phyloP scores from a whole-genome alignment of 2,797 vertebrate genomes.

The Phataginus tricuspis region DNA sequence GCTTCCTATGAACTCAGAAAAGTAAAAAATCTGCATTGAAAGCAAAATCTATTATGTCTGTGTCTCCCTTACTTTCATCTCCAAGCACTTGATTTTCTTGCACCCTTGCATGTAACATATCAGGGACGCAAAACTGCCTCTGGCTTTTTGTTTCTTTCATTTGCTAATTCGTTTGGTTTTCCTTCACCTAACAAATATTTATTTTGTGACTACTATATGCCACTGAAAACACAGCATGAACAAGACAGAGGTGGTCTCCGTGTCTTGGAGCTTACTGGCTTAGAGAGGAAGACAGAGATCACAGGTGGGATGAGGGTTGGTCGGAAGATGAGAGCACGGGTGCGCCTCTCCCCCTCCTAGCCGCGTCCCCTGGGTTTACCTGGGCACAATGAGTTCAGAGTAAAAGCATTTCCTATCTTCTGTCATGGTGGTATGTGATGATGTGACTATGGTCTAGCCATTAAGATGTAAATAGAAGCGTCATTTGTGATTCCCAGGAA shows the following conservation, averaged over 20 bases:
- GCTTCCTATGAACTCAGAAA: background rate
- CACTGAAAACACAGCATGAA: background rate
- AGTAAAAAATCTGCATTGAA: background rate
- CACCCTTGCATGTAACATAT: rapidly evolving
- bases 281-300: background rate
- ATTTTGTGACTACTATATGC: background rate
- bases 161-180: background rate
- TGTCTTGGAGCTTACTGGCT: background rate
- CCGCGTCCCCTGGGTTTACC: background rate
- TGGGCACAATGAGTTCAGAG: background rate
- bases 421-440: background rate
- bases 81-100: background rate
- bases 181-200: background rate
- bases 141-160: background rate
- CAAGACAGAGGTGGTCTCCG: background rate
- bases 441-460: background rate
- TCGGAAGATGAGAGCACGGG: background rate
- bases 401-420: background rate
- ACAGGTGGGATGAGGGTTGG: background rate
- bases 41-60: background rate
- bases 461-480: background rate
- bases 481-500: background rate
- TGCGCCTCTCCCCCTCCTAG: too few relatives aligned
- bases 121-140: background rate
- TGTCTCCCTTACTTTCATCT: background rate